These are phyloP conservation scores for Darevskia nairensis DNA, from an alignment of 2,797 vertebrate genomes.

Conservation along the genomic window DNA sequence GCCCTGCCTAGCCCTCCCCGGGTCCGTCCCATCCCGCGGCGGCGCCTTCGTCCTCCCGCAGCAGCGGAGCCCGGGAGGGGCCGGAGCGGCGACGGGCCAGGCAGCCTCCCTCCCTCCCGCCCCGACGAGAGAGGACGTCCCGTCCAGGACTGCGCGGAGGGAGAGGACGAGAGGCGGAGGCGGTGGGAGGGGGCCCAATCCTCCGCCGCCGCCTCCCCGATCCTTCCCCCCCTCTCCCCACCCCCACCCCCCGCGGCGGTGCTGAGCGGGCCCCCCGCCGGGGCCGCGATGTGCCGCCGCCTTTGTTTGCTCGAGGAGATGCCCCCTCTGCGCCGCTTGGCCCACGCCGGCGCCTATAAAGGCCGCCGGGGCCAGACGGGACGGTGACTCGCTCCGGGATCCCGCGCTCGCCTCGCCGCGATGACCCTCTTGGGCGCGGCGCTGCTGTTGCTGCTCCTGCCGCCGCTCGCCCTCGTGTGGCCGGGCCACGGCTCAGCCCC, in stretches of 20 bases:
- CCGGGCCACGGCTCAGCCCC: conserved; percentile 69
- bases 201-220: conserved; percentile 34
- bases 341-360: conserved; percentile 67
- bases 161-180: conserved; percentile 42
- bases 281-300: conserved; percentile 55
- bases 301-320: conserved; percentile 63
- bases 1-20: neutral
- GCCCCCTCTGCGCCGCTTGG: conserved; percentile 52
- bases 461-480: conserved; percentile 36
- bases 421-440: conserved; percentile 39
- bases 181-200: conserved; percentile 36
- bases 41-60: neutral
- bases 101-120: neutral
- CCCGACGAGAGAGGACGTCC: neutral
- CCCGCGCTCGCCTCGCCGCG: conserved; percentile 32
- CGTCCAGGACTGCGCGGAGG: conserved; percentile 4
- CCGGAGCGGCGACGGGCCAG: conserved; percentile 17
- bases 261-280: conserved; percentile 13
- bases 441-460: neutral
- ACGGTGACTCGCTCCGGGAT: conserved; percentile 36
- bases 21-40: neutral
- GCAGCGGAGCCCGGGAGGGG: conserved; percentile 31
- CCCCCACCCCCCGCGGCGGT: conserved; percentile 19
- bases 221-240: conserved; percentile 38
- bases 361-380: conserved; percentile 54